Conservation (phyloP, 1,140 invertebrate species). For the Ephestia elutella region DNA sequence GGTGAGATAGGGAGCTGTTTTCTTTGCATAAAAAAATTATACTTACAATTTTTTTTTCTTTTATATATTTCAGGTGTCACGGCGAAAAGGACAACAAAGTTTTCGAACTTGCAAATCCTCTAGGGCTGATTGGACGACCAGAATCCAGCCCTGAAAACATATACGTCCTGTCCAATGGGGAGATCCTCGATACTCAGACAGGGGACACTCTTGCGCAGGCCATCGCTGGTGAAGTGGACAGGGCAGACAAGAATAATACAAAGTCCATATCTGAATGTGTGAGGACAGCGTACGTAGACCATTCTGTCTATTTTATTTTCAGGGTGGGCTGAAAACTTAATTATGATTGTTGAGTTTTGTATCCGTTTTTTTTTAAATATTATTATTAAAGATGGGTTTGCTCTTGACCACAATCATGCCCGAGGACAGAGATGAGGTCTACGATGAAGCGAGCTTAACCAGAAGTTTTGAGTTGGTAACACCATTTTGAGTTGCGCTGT, state of each 20-base stretch:
- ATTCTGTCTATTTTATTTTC: not conserved
- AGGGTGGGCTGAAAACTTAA: no score
- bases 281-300: conserved; percentile 49
- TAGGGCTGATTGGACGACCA: conserved; percentile 70
- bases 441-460: no score
- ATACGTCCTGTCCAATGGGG: conserved; percentile 50
- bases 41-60: no score
- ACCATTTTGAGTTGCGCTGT: no score
- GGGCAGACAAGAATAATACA: conserved; percentile 44
- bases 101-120: conserved; percentile 77
- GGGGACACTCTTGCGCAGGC: conserved; percentile 27
- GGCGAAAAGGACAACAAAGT: conserved; percentile 83
- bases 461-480: no score
- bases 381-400: no score
- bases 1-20: no score
- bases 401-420: no score
- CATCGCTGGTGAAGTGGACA: conserved; percentile 39
- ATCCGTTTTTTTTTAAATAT: no score
- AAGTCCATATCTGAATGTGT: conserved; percentile 45
- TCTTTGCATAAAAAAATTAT: no score
- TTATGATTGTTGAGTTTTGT: no score
- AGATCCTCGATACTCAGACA: conserved; percentile 28
- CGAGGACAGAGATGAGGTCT: no score
- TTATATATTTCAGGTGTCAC: conserved; percentile 79
- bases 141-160: conserved; percentile 30